Percentiles rank a stretch among this genome's conserved stretches.
These are phyloP conservation scores for Nematopogon swammerdamellus DNA, from an alignment of 2,888 invertebrate species.

Conservation along the genomic window DNA sequence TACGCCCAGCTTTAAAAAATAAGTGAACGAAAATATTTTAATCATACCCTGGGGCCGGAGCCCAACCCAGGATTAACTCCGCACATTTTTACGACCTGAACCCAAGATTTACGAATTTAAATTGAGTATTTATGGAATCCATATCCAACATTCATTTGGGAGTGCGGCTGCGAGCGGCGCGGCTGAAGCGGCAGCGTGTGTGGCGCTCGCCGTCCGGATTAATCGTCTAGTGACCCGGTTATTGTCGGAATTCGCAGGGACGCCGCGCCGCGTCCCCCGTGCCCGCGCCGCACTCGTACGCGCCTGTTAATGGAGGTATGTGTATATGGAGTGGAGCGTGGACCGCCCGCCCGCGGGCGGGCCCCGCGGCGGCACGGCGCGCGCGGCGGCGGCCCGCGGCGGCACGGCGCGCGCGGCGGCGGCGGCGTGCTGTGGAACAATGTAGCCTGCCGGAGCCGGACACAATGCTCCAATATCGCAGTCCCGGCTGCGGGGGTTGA, in stretches of 20 bases:
- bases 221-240: constrained; percentile 4
- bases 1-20: too few relatives aligned
- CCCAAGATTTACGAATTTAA: constrained; percentile 41
- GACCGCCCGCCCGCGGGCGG: too few relatives aligned
- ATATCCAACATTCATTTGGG: constrained; percentile 36
- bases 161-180: background rate
- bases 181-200: background rate
- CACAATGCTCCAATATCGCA: background rate
- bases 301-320: too few relatives aligned
- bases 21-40: constrained; percentile 23
- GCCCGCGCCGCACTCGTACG: background rate
- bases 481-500: too few relatives aligned
- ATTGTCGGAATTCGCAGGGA: background rate
- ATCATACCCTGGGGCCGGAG: constrained; percentile 24
- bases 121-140: constrained; percentile 44
- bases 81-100: constrained; percentile 32
- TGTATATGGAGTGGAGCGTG: too few relatives aligned
- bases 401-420: too few relatives aligned
- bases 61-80: constrained; percentile 32
- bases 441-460: background rate
- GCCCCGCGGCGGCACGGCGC: too few relatives aligned
- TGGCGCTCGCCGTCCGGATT: background rate
- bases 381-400: too few relatives aligned
- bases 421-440: background rate
- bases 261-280: background rate